phyloP scores from a whole-genome alignment of 2,888 invertebrate genomes.

The Orchesella flavescens region DNA sequence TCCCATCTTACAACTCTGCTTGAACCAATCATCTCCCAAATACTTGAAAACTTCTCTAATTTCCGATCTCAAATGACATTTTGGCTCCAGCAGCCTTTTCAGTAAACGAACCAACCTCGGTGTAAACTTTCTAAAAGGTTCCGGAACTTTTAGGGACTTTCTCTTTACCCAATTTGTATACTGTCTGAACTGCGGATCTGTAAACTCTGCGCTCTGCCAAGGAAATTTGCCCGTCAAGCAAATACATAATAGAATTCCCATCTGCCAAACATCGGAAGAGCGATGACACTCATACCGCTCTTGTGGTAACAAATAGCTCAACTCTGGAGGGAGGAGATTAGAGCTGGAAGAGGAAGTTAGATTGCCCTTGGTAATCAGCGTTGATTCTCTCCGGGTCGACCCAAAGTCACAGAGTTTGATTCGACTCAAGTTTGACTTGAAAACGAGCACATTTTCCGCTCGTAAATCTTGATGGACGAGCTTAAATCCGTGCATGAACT shows the following conservation, averaged over 20 bases:
- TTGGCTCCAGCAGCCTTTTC: slow-evolving; percentile 81
- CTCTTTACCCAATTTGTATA: slow-evolving; percentile 79
- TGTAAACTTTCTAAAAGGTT: slow-evolving; percentile 79
- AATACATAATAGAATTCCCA: slow-evolving; percentile 82
- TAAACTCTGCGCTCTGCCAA: slow-evolving; percentile 83
- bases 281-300: slow-evolving; percentile 29
- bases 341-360: slow-evolving; percentile 4
- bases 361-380: slow-evolving; percentile 23
- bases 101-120: slow-evolving; percentile 82
- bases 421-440: slow-evolving; percentile 39
- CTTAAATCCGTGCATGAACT: slow-evolving; percentile 49
- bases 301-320: slow-evolving; percentile 34
- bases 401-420: slow-evolving; percentile 48
- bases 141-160: slow-evolving; percentile 78
- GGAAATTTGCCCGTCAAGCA: slow-evolving; percentile 79
- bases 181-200: slow-evolving; percentile 81
- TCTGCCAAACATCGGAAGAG: slow-evolving; percentile 84
- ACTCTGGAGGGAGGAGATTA: slow-evolving; percentile 24
- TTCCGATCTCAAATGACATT: slow-evolving; percentile 79
- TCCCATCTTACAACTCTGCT: neutral
- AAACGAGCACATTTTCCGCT: slow-evolving; percentile 42
- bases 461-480: slow-evolving; percentile 45
- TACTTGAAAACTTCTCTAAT: slow-evolving; percentile 79
- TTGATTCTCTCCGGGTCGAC: slow-evolving; percentile 19
- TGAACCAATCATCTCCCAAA: slow-evolving; percentile 78